A percentile compares a stretch with the other conserved stretches of the same genome.
Evolutionary conservation across 2,888 invertebrate genomes (phyloP).

Genomic region (Sphecodes monilicornis): DNA sequence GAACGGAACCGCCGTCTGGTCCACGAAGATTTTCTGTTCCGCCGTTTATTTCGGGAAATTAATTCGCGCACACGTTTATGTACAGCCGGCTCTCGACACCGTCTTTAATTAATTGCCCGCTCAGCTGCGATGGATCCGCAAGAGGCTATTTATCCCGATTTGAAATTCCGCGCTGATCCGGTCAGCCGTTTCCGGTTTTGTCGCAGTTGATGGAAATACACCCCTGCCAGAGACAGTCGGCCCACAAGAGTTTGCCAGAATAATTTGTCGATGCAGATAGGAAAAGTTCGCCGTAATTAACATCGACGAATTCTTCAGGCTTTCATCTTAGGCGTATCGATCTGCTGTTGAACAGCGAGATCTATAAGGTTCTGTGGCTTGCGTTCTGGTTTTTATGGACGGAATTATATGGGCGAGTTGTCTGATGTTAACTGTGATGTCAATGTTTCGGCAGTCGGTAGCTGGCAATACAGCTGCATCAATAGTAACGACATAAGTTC

Average conservation of each 20-base stretch:
- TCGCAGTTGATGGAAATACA: neutral
- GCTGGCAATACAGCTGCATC: too few species aligned
- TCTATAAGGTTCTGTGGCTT: neutral
- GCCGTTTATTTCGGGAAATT: slow-evolving; percentile 45
- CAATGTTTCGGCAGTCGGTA: too few species aligned
- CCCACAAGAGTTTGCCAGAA: neutral
- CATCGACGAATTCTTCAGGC: neutral
- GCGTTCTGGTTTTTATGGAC: neutral
- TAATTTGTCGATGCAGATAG: slow-evolving; percentile 1
- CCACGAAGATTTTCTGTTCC: slow-evolving; percentile 35
- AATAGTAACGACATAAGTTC: too few species aligned
- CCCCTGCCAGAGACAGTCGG: neutral
- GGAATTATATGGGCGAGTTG: too few species aligned
- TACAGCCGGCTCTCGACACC: slow-evolving; percentile 3
- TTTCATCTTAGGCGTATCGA: neutral
- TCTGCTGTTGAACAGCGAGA: neutral
- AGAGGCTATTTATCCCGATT: slow-evolving; percentile 9
- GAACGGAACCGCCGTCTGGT: slow-evolving; percentile 38
- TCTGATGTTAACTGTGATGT: too few species aligned
- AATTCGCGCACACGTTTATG: slow-evolving; percentile 28
- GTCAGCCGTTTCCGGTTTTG: neutral
- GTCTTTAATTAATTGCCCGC: slow-evolving; percentile 25
- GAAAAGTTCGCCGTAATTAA: slow-evolving; percentile 1
- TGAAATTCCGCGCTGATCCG: neutral
- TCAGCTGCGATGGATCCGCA: neutral